Conservation (phyloP, 2,113 vertebrate genomes). For the Python bivittatus region DNA sequence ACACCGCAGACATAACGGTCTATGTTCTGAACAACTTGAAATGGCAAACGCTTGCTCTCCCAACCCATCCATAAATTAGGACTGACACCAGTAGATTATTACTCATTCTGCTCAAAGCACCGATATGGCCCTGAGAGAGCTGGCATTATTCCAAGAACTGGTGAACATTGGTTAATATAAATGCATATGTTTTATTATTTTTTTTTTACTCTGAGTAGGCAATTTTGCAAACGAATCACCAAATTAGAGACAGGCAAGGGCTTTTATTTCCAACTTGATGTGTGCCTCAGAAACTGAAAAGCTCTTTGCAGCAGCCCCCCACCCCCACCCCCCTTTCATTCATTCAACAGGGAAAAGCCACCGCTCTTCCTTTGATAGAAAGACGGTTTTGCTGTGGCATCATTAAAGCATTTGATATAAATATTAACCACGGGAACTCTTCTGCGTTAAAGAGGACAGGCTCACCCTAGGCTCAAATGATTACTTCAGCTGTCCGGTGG, state of each 20-base stretch:
- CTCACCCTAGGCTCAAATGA: constrained; percentile 44
- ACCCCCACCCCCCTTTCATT: not conserved
- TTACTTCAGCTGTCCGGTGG: not conserved
- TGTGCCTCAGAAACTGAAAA: constrained; percentile 11
- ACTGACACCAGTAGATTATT: constrained; percentile 55
- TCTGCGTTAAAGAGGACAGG: constrained; percentile 46
- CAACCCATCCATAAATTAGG: constrained; percentile 47
- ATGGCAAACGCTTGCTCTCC: constrained; percentile 43
- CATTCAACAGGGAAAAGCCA: constrained; percentile 51
- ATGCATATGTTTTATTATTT: constrained; percentile 62
- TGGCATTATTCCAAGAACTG: constrained; percentile 54
- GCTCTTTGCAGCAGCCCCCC: constrained; percentile 9
- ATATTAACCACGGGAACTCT: constrained; percentile 57
- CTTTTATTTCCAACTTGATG: constrained; percentile 45
- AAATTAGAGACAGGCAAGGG: constrained; percentile 36
- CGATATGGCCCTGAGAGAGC: constrained; percentile 56
- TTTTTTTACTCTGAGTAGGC: constrained; percentile 52
- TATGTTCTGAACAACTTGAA: constrained; percentile 50
- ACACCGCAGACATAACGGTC: not conserved
- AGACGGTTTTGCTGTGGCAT: constrained; percentile 51
- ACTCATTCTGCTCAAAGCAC: constrained; percentile 39
- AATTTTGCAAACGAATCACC: constrained; percentile 59
- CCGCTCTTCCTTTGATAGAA: constrained; percentile 40
- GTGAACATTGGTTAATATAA: constrained; percentile 63
- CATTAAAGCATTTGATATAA: constrained; percentile 62